Evolutionary conservation across 2,113 vertebrate genomes (phyloP), one percentile per base, ranked within the genome.

Genomic region (Lepus europaeus): DNA sequence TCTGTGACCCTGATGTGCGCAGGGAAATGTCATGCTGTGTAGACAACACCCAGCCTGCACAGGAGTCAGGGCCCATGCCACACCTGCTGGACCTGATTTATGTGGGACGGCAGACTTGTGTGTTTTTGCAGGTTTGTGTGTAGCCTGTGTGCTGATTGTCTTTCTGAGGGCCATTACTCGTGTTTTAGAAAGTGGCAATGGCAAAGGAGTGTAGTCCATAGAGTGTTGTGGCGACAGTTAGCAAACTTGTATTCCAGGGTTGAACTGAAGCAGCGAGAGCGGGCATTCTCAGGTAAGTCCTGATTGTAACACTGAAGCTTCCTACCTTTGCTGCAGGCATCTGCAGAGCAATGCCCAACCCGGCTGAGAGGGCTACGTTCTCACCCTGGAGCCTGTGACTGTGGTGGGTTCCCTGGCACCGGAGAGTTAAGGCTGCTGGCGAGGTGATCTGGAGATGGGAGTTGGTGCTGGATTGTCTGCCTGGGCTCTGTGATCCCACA

Each of bases 121-220:
- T 76, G 10, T 68, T 85, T 31, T 85, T 31, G 49, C 73, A 25
- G 31, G 29, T 59, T 70, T 84, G 19, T 33, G 10, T 51, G 51
- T 14, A 11, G 39, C 31, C 61, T 56, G 8, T 36, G 33, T 56
- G 64, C 9, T 53, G 31, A 73, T 11, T 13, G 5, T 79, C 33
- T 20, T n/a, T 74, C 61, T 45, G 79, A 61, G 17, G 31, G 31
- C n/a, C 29, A n/a, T 49, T 27, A 13, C n/a, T 93, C 49, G 27
- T 16, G 9, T 87, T 87, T 95, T 73, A 90, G 66, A 94, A 79
- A 83, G n/a, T 56, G 27, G 59, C 33, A 53, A 45, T 22, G 19
- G 8, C 36, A 49, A 9, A 8, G 49, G 69, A 9, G 31, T 69
- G 2, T 76, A 12, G 51, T 76, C 9, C 3, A 66, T 61, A n/a